A percentile compares a stretch with the other conserved stretches of the same genome.
Evolutionary conservation across 2,113 vertebrate genomes (phyloP).

Genomic region (Ctenodactylus gundi): DNA sequence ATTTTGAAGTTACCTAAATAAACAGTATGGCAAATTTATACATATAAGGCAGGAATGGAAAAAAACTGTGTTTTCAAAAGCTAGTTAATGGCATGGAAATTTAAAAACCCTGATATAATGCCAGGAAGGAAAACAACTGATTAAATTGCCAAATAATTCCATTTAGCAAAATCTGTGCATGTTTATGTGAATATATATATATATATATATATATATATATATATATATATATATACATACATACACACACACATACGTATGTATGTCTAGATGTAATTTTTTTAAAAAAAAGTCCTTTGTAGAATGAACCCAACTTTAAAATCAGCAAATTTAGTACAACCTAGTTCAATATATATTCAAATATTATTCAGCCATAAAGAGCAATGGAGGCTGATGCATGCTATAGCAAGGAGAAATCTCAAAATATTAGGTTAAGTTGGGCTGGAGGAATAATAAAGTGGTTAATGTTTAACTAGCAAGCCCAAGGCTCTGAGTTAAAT

Average conservation of each 20-base stretch:
- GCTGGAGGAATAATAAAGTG: too few species aligned
- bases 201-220: not conserved
- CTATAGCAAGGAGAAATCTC: not conserved
- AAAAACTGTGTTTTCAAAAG: conserved; percentile 3
- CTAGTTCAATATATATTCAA: too few species aligned
- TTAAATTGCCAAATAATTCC: not conserved
- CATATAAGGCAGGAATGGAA: not conserved
- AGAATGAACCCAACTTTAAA: conserved; percentile 33
- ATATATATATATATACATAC: not conserved
- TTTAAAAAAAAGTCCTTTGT: not conserved
- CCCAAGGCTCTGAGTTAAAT: too few species aligned
- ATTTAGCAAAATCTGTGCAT: not conserved
- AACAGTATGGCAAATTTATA: not conserved
- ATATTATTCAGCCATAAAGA: not conserved
- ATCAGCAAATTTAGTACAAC: too few species aligned
- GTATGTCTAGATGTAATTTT: too few species aligned
- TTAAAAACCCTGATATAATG: not conserved
- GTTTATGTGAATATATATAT: not conserved
- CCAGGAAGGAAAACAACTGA: not conserved
- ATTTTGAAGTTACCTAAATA: conserved; percentile 13
- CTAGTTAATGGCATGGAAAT: conserved; percentile 2
- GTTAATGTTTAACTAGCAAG: too few species aligned
- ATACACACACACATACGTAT: too few species aligned
- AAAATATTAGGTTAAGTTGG: too few species aligned
- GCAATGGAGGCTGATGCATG: not conserved